A percentile compares a stretch with the other conserved stretches of the same genome.
Conservation (phyloP, 2,888 invertebrate genomes). For the Synanthedon vespiformis region DNA sequence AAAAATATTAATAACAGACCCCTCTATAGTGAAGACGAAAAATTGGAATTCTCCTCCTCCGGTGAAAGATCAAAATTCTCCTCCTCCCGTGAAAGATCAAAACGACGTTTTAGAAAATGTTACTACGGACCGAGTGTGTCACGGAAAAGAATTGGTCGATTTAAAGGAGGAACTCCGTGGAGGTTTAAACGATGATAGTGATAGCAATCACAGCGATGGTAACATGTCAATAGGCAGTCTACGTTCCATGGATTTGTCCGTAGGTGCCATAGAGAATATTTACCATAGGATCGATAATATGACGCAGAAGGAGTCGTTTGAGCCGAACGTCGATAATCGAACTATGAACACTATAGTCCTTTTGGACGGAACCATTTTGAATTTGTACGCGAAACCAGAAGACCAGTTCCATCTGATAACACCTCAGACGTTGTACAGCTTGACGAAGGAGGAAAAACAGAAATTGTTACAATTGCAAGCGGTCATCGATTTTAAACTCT, state of each 20-base stretch:
- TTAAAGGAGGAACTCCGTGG: not conserved
- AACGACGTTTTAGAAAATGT: too few species aligned
- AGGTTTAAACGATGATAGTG: not conserved
- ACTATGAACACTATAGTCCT: constrained; percentile 6
- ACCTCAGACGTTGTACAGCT: constrained; percentile 18
- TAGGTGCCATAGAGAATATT: constrained; percentile 9
- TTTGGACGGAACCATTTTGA: constrained; percentile 16
- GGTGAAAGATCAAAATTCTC: not conserved
- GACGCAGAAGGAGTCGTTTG: constrained; percentile 4
- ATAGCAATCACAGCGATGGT: constrained; percentile 15
- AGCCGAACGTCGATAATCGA: not conserved
- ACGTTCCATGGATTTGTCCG: constrained; percentile 14
- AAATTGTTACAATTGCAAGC: constrained; percentile 36
- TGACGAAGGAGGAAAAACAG: constrained; percentile 11
- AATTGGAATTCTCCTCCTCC: not conserved
- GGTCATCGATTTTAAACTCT: constrained; percentile 31
- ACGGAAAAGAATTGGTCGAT: not conserved
- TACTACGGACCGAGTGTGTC: too few species aligned
- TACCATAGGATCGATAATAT: constrained; percentile 14
- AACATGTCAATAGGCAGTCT: constrained; percentile 22
- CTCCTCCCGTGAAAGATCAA: not conserved
- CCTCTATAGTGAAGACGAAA: constrained; percentile 7
- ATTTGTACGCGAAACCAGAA: constrained; percentile 21
- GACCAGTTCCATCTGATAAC: constrained; percentile 33
- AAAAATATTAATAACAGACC: constrained; percentile 25